These are phyloP conservation scores for Caradrina kadenii DNA, from an alignment of 2,888 invertebrate genomes.

Conservation along the genomic window DNA sequence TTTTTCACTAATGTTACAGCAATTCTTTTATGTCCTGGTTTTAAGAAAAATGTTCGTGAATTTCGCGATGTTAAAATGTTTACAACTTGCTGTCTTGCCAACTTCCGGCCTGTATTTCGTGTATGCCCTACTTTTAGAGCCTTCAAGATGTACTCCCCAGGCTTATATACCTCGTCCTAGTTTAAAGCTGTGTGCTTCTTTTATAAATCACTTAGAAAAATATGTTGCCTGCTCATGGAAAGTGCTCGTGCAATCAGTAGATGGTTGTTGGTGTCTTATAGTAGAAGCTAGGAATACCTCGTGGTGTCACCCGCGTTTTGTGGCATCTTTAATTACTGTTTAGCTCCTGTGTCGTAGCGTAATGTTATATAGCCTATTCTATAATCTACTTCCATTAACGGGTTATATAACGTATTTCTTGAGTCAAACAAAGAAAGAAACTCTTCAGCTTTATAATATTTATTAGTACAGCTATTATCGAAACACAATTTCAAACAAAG, in stretches of 20 bases:
- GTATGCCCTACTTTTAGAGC: constrained; percentile 46
- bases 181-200: constrained; percentile 37
- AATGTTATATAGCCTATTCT: no score
- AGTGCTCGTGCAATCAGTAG: constrained; percentile 9
- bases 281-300: neutral
- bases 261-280: neutral
- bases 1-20: constrained; percentile 29
- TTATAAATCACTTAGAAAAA: constrained; percentile 27
- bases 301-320: no score
- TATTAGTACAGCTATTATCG: no score
- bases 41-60: constrained; percentile 47
- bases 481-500: no score
- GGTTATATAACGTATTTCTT: no score
- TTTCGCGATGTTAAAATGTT: constrained; percentile 50
- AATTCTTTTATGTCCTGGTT: constrained; percentile 47
- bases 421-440: no score
- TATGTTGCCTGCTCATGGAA: constrained; percentile 7
- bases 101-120: constrained; percentile 42
- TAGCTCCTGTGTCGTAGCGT: no score
- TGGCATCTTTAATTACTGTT: no score
- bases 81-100: constrained; percentile 56
- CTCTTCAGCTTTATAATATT: no score
- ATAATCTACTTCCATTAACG: no score
- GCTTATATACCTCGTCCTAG: constrained; percentile 21
- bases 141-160: constrained; percentile 26